Evolutionary conservation across 1,140 invertebrate genomes (phyloP).

Genomic region (Saccostrea glomerata): DNA sequence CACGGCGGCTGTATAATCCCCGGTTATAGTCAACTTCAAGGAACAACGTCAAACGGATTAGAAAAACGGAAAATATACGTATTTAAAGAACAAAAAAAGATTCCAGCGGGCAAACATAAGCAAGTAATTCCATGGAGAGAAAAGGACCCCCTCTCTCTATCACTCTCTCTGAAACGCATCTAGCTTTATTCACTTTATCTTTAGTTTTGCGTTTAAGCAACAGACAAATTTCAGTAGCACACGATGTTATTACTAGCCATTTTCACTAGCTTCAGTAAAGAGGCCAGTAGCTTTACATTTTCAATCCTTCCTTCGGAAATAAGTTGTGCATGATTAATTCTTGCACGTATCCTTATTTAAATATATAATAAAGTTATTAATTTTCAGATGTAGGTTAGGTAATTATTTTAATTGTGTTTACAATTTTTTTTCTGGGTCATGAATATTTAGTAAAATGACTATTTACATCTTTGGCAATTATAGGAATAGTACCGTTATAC

Average conservation of each 20-base stretch:
- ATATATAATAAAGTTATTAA: background rate
- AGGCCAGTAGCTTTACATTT: background rate
- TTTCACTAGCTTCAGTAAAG: background rate
- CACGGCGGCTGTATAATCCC: constrained; percentile 4
- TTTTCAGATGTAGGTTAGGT: background rate
- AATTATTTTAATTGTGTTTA: background rate
- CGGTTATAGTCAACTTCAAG: background rate
- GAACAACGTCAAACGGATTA: too few relatives aligned
- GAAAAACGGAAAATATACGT: too few relatives aligned
- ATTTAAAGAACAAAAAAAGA: too few relatives aligned
- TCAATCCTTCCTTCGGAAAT: background rate
- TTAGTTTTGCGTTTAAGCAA: too few relatives aligned
- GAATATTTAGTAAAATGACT: background rate
- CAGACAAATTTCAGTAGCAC: background rate
- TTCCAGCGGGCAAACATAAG: too few relatives aligned
- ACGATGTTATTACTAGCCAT: background rate
- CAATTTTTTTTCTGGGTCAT: constrained; percentile 5
- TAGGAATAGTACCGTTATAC: background rate
- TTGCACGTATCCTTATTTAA: constrained; percentile 1
- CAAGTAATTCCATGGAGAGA: too few relatives aligned
- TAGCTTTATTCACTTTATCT: too few relatives aligned
- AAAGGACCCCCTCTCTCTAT: too few relatives aligned
- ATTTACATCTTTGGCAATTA: background rate
- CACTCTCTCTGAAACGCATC: too few relatives aligned
- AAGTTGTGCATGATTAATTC: too few relatives aligned